Evolutionary conservation across 2,797 vertebrate species (phyloP).

Genomic region (Sylvilagus floridanus): DNA sequence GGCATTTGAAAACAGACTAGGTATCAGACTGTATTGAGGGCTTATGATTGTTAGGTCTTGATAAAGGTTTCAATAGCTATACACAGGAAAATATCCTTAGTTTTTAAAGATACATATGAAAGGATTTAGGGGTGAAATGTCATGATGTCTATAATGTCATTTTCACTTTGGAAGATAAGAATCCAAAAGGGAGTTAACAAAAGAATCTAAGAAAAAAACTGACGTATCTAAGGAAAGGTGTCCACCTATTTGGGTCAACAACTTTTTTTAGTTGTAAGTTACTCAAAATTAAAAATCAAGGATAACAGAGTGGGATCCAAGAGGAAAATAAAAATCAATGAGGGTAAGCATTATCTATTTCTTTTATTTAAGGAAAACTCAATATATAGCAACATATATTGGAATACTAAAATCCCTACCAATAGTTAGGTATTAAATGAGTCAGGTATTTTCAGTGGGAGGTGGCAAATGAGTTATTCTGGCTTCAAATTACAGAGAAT

Average conservation of each 20-base stretch:
- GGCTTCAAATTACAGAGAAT: neutral
- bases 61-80: neutral
- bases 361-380: neutral
- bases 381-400: neutral
- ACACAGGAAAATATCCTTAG: neutral
- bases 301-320: neutral
- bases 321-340: neutral
- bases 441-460: neutral
- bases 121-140: neutral
- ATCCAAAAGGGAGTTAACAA: neutral
- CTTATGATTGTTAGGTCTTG: slow-evolving; percentile 8
- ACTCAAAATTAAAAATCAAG: slow-evolving; percentile 13
- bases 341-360: neutral
- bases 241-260: neutral
- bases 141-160: slow-evolving; percentile 2
- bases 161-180: neutral
- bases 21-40: neutral
- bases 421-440: neutral
- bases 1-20: neutral
- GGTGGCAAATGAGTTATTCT: neutral
- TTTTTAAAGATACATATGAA: slow-evolving; percentile 13
- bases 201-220: neutral
- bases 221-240: neutral
- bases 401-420: neutral
- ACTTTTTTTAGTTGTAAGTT: neutral